Evolutionary conservation across 2,113 vertebrate species (phyloP).

Genomic region (Myotis brandtii): DNA sequence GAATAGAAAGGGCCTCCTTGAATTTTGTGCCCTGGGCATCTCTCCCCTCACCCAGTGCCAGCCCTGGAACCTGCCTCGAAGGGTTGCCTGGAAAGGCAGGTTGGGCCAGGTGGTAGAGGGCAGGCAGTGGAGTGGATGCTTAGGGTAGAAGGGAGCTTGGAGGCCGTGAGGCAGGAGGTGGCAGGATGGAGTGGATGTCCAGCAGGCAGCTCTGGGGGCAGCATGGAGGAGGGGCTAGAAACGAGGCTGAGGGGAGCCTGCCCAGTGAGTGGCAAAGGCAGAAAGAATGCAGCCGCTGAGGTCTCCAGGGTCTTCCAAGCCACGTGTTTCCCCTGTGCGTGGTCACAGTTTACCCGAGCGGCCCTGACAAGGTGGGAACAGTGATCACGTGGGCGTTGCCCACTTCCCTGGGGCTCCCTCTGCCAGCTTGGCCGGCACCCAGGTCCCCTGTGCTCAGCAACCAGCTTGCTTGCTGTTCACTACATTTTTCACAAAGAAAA

Average conservation of each 20-base stretch:
- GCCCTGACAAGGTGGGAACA: constrained; percentile 66
- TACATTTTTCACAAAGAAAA: constrained; percentile 83
- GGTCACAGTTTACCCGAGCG: constrained; percentile 72
- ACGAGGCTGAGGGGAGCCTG: constrained; percentile 55
- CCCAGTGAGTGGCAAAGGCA: constrained; percentile 51
- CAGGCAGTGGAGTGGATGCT: background rate
- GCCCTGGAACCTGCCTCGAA: background rate
- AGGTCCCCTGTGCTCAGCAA: constrained; percentile 71
- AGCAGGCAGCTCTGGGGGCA: background rate
- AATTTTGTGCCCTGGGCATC: too few species aligned
- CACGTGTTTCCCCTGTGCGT: constrained; percentile 66
- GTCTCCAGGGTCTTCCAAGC: constrained; percentile 56
- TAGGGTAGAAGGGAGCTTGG: background rate
- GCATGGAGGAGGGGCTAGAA: background rate
- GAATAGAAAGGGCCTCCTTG: background rate
- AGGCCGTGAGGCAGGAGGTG: background rate
- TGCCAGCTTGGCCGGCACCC: constrained; percentile 70
- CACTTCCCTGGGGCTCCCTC: constrained; percentile 72
- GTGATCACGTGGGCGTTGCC: constrained; percentile 72
- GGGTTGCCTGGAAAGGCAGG: background rate
- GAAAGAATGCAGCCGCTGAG: background rate
- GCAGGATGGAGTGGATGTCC: background rate
- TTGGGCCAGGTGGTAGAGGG: background rate
- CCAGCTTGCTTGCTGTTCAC: constrained; percentile 67
- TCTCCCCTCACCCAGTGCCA: background rate